Conservation (phyloP, 2,888 invertebrate species). For the Disparrhopalites patrizii region DNA sequence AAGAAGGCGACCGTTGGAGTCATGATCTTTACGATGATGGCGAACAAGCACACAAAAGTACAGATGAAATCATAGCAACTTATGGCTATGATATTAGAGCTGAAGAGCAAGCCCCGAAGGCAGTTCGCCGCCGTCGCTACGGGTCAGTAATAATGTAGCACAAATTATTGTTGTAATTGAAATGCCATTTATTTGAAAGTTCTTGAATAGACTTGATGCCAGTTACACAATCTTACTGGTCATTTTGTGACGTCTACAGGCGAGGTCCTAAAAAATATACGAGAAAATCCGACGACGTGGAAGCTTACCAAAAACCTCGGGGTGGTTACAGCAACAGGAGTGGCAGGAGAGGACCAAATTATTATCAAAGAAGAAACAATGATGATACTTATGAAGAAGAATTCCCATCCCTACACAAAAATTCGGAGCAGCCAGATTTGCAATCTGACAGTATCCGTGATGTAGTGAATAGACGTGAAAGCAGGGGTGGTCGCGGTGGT, state of each 20-base stretch:
- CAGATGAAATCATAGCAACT: conserved; percentile 74
- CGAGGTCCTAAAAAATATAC: conserved; percentile 90
- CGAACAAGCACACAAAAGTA: conserved; percentile 76
- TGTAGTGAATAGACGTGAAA: conserved; percentile 15
- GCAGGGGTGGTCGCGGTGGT: conserved; percentile 35
- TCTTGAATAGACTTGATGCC: neutral
- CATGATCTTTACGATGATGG: conserved; percentile 83
- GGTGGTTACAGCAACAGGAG: conserved; percentile 44
- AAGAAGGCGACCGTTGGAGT: conserved; percentile 68
- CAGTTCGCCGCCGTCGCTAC: conserved; percentile 77
- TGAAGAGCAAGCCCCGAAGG: conserved; percentile 85
- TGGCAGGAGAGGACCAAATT: conserved; percentile 33
- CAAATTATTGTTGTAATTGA: neutral
- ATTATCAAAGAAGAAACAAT: conserved; percentile 9
- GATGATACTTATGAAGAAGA: conserved; percentile 41
- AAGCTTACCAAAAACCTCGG: conserved; percentile 68
- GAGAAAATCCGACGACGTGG: conserved; percentile 88
- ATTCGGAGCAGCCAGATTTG: conserved; percentile 50
- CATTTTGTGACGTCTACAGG: conserved; percentile 52
- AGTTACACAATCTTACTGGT: too few relatives aligned
- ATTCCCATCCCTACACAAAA: conserved; percentile 37
- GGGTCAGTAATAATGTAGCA: too few relatives aligned
- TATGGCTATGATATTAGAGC: conserved; percentile 92
- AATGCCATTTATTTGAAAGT: neutral
- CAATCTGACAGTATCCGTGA: conserved; percentile 49